Conservation (phyloP, 2,888 invertebrate species). For the Kuschelorhynchus macadamiae region DNA sequence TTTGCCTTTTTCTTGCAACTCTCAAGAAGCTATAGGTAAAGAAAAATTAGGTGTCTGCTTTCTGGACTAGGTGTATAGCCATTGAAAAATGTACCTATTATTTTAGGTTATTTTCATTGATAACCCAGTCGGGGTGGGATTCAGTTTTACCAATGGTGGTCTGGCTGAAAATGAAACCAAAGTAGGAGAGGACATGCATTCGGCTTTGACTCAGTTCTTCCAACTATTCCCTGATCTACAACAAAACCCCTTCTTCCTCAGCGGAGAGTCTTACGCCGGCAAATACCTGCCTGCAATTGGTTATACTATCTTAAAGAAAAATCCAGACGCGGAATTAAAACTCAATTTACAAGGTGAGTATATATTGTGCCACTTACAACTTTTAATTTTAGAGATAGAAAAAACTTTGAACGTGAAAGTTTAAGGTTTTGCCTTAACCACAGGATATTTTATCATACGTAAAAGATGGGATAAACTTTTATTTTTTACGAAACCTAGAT, state of each 20-base stretch:
- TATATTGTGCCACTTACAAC: background rate
- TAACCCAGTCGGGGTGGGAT: conserved; percentile 90
- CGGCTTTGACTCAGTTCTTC: conserved; percentile 86
- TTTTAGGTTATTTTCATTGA: conserved; percentile 84
- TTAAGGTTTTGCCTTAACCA: too few species aligned
- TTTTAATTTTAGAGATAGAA: too few species aligned
- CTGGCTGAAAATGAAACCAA: conserved; percentile 83
- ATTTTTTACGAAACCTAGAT: too few species aligned
- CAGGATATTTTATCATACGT: too few species aligned
- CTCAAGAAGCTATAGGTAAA: too few species aligned
- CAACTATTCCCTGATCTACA: conserved; percentile 83
- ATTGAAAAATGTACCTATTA: too few species aligned
- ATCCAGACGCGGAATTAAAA: conserved; percentile 72
- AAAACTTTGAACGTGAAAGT: too few species aligned
- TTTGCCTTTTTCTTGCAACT: too few species aligned
- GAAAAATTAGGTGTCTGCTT: too few species aligned
- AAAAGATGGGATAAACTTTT: too few species aligned
- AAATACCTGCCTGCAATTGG: conserved; percentile 84
- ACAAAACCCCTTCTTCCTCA: conserved; percentile 84
- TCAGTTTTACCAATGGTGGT: conserved; percentile 83
- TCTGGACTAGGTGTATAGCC: too few species aligned
- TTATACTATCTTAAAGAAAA: conserved; percentile 79
- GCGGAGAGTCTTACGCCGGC: conserved; percentile 92
- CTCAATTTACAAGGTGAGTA: conserved; percentile 74
- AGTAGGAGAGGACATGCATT: conserved; percentile 85